Evolutionary conservation across 2,888 invertebrate species (phyloP).

Genomic region (Conomelus anceps): DNA sequence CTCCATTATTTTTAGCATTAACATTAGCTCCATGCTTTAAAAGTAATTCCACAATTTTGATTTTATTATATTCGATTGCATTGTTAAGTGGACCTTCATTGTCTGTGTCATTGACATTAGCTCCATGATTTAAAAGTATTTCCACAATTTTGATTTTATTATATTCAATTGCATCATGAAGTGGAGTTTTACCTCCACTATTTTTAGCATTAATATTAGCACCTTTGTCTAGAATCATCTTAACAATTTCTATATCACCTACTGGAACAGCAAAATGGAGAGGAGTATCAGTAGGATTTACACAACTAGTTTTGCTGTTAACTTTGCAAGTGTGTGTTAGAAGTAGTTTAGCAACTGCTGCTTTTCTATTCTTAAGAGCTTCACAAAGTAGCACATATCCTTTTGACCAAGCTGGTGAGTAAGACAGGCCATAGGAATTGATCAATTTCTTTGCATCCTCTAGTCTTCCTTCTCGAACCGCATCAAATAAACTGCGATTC

Average conservation of each 20-base stretch:
- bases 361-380: neutral
- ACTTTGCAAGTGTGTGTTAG: neutral
- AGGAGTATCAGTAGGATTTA: neutral
- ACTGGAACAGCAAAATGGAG: neutral
- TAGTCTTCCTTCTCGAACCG: neutral
- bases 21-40: too few relatives aligned
- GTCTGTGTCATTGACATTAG: too few relatives aligned
- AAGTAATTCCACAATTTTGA: too few relatives aligned
- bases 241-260: neutral
- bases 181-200: neutral
- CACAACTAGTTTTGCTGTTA: neutral
- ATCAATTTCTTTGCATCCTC: neutral
- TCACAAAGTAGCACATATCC: neutral
- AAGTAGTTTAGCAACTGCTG: neutral
- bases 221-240: too few relatives aligned
- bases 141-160: neutral
- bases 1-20: too few relatives aligned
- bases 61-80: too few relatives aligned
- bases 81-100: neutral
- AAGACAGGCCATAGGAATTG: neutral
- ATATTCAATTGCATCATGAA: conserved; percentile 6
- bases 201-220: too few relatives aligned
- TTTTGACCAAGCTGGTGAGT: neutral
- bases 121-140: conserved; percentile 10
- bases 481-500: neutral